Percentiles rank a stretch among this genome's conserved stretches.
Conservation (phyloP, 1,140 invertebrate genomes). For the Cydia splendana region DNA sequence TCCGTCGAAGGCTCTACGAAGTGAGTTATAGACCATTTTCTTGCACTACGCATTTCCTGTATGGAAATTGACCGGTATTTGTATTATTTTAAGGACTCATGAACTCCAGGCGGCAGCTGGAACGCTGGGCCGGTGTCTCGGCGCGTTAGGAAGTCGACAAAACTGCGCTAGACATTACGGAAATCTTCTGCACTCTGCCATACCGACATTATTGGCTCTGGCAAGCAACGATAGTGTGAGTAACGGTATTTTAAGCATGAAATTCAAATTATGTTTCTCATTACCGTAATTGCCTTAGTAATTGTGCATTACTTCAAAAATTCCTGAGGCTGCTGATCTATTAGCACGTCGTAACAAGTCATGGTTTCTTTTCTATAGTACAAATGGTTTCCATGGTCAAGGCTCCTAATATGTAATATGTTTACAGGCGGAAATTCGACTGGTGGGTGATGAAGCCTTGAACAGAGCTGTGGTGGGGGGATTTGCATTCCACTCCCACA, state of each 20-base stretch:
- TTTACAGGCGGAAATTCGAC: constrained; percentile 73
- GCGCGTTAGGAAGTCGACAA: constrained; percentile 67
- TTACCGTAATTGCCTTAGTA: neutral
- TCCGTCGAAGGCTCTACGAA: constrained; percentile 64
- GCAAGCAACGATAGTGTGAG: constrained; percentile 76
- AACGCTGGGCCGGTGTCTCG: constrained; percentile 70
- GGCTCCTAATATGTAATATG: neutral
- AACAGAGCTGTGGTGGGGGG: constrained; percentile 73
- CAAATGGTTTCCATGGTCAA: neutral
- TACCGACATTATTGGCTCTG: constrained; percentile 67
- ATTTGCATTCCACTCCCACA: constrained; percentile 73
- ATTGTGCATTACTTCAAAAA: neutral
- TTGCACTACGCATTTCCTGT: constrained; percentile 32
- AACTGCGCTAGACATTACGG: constrained; percentile 72
- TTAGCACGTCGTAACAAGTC: neutral
- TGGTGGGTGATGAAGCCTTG: constrained; percentile 76
- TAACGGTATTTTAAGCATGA: constrained; percentile 38
- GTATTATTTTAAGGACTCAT: constrained; percentile 62
- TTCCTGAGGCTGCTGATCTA: neutral
- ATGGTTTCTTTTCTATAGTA: too few species aligned
- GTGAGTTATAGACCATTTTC: constrained; percentile 54
- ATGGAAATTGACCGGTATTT: constrained; percentile 39
- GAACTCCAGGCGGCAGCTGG: constrained; percentile 72
- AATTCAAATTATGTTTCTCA: constrained; percentile 24
- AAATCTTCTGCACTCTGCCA: constrained; percentile 67